Percentiles rank a stretch among this genome's conserved stretches.
Evolutionary conservation across 30 jellyfish, hydroid and myxozoan genomes (phyloP).

Genomic region (Sanderia malayensis): DNA sequence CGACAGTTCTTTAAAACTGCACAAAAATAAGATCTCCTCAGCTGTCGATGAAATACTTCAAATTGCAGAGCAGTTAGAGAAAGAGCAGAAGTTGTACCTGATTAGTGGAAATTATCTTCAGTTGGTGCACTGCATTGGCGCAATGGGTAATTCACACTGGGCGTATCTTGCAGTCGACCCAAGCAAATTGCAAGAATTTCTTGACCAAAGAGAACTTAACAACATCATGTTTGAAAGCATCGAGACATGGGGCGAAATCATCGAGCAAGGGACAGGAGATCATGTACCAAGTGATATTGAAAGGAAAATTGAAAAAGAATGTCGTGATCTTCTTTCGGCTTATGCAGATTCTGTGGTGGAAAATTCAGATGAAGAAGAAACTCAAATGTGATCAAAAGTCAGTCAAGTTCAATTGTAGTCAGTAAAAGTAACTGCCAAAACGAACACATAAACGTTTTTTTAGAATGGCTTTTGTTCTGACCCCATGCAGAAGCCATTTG

Average conservation of each 20-base stretch:
- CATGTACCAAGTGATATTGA: conserved; percentile 11
- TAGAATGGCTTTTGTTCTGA: too few relatives aligned
- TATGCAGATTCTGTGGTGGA: too few relatives aligned
- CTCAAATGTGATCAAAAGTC: too few relatives aligned
- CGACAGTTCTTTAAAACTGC: conserved; percentile 31
- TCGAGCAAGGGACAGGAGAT: conserved; percentile 26
- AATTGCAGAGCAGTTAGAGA: conserved; percentile 32
- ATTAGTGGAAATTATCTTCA: conserved; percentile 22
- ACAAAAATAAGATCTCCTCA: conserved; percentile 34
- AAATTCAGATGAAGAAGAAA: too few relatives aligned
- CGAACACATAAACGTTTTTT: too few relatives aligned
- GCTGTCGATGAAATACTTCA: conserved; percentile 20
- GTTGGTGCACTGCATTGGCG: background rate
- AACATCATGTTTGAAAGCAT: too few relatives aligned
- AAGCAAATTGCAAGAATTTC: too few relatives aligned
- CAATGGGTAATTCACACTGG: conserved; percentile 33
- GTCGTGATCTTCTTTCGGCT: too few relatives aligned
- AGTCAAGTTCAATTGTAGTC: too few relatives aligned
- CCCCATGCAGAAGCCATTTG: too few relatives aligned
- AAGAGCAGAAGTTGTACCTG: conserved; percentile 21
- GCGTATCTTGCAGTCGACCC: conserved; percentile 19
- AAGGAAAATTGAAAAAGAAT: conserved; percentile 30
- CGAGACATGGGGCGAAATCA: conserved; percentile 22
- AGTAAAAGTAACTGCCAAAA: too few relatives aligned
- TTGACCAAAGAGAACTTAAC: too few relatives aligned